phyloP scores from a whole-genome alignment of 2,797 vertebrate genomes.

The Lagorchestes hirsutus region DNA sequence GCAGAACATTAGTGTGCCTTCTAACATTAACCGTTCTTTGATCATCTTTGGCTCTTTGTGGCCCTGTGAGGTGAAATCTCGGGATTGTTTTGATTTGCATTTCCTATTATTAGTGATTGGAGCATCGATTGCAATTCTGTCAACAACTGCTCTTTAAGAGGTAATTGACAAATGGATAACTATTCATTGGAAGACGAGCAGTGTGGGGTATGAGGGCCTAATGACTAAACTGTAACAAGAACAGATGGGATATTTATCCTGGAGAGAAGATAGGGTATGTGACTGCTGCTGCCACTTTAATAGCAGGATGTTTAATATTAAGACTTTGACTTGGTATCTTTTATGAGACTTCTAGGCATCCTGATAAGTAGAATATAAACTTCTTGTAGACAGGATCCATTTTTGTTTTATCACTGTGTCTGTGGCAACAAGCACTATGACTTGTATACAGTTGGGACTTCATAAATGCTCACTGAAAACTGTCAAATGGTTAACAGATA shows the following conservation, averaged over 20 bases:
- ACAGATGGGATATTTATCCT: not conserved
- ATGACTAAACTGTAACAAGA: not conserved
- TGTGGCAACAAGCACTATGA: not conserved
- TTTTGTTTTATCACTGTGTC: not conserved
- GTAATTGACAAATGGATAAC: not conserved
- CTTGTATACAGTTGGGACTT: not conserved
- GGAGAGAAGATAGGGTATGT: not conserved
- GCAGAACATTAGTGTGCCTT: not conserved
- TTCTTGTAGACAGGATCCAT: not conserved
- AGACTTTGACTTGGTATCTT: not conserved
- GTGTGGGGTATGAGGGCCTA: not conserved
- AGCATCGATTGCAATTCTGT: not conserved
- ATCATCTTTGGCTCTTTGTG: not conserved
- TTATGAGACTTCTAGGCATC: not conserved
- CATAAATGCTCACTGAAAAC: not conserved
- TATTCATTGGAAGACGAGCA: not conserved
- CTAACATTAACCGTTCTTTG: not conserved
- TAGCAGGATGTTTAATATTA: not conserved
- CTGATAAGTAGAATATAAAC: not conserved
- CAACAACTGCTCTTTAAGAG: not conserved
- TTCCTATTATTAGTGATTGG: not conserved
- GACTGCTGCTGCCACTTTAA: not conserved
- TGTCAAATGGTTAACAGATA: not conserved
- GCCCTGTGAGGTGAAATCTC: not conserved
- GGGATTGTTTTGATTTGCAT: not conserved